A percentile compares a stretch with the other conserved stretches of the same genome.
These are phyloP conservation scores for Sinhomidia bicolor DNA, from an alignment of 2,888 invertebrate species.

Conservation along the genomic window DNA sequence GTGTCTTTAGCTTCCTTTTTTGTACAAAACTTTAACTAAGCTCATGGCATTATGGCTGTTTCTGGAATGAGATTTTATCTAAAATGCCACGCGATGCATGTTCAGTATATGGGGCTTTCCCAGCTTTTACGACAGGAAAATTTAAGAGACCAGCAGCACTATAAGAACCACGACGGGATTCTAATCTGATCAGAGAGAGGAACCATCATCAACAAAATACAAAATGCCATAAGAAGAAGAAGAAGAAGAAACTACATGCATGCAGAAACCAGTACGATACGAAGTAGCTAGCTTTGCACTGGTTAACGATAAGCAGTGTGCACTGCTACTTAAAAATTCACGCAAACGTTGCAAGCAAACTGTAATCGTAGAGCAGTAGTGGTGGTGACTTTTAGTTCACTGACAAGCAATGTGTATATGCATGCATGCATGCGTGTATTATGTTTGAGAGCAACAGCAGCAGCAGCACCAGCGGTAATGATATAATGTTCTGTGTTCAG, in stretches of 20 bases:
- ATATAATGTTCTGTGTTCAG: background rate
- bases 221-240: too few relatives aligned
- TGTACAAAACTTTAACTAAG: conserved; percentile 28
- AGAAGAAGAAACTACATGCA: conserved; percentile 19
- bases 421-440: too few relatives aligned
- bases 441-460: too few relatives aligned
- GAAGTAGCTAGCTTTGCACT: background rate
- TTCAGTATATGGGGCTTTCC: conserved; percentile 7
- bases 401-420: background rate
- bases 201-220: conserved; percentile 46
- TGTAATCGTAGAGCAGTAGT: background rate
- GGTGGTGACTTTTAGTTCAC: background rate
- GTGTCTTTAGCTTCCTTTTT: conserved; percentile 48
- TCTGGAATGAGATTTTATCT: conserved; percentile 70
- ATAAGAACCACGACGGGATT: background rate
- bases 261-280: background rate
- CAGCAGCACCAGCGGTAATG: too few relatives aligned
- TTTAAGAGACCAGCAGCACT: conserved; percentile 11
- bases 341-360: background rate
- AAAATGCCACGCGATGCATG: conserved; percentile 55
- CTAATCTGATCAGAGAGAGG: conserved; percentile 63
- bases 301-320: background rate
- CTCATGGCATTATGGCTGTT: conserved; percentile 60
- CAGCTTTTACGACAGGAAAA: conserved; percentile 20
- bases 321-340: conserved; percentile 1